A percentile compares a stretch with the other conserved stretches of the same genome.
These are phyloP conservation scores for Mya arenaria DNA, from an alignment of 1,140 invertebrate genomes.

Conservation along the genomic window DNA sequence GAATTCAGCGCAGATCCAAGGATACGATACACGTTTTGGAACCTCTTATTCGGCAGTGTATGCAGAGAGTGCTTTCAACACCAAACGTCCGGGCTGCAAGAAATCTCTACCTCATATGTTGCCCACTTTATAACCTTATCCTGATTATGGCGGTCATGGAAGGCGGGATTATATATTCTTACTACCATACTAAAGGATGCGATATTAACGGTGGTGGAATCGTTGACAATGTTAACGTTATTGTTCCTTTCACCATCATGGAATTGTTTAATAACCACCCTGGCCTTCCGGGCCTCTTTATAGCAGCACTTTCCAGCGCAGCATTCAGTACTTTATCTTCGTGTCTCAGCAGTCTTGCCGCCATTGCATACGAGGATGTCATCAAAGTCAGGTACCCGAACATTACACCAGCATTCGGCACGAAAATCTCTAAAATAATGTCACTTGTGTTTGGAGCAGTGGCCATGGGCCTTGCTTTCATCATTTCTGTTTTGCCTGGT, in stretches of 20 bases:
- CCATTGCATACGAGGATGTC: conserved; percentile 32
- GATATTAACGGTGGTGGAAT: conserved; percentile 15
- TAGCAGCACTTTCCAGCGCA: conserved; percentile 38
- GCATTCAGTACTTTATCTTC: conserved; percentile 46
- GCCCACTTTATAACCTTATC: not conserved
- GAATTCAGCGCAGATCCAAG: conserved; percentile 30
- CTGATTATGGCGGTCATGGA: conserved; percentile 3
- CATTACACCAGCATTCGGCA: not conserved
- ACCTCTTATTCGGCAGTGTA: not conserved
- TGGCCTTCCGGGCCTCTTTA: conserved; percentile 32
- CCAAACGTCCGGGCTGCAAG: not conserved
- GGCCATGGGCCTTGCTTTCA: conserved; percentile 9
- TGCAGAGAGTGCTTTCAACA: conserved; percentile 30
- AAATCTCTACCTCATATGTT: conserved; percentile 9
- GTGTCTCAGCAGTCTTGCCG: conserved; percentile 32
- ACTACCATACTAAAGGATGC: conserved; percentile 1
- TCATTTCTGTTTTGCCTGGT: not conserved
- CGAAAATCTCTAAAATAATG: conserved; percentile 18
- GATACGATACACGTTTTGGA: conserved; percentile 33
- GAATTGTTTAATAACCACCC: conserved; percentile 27
- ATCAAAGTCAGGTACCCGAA: conserved; percentile 2
- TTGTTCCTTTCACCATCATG: conserved; percentile 23
- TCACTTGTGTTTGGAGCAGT: conserved; percentile 6
- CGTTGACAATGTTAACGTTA: conserved; percentile 26
- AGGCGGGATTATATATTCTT: conserved; percentile 20